Percentiles rank a stretch among this genome's conserved stretches.
These are phyloP conservation scores for Amblyraja radiata DNA, from an alignment of 2,797 vertebrate species.

Conservation along the genomic window DNA sequence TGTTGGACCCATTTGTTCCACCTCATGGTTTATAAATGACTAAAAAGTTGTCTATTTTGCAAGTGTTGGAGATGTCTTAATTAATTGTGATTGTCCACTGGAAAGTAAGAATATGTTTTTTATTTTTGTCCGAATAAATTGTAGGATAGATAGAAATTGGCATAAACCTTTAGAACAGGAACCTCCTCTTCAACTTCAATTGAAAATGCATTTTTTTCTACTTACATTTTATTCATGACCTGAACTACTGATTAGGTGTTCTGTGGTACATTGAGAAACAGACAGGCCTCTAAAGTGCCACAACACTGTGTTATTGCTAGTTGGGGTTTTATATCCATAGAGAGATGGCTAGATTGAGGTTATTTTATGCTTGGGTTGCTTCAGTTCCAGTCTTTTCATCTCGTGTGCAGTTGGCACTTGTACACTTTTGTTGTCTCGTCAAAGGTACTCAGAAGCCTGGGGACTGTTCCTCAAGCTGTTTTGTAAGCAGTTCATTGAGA, in stretches of 20 bases:
- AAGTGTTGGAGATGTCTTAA: not conserved
- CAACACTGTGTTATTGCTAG: constrained; percentile 54
- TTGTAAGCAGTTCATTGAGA: constrained; percentile 17
- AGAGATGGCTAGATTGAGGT: constrained; percentile 66
- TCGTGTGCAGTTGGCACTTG: constrained; percentile 10
- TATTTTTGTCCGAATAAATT: constrained; percentile 21
- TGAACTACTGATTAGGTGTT: constrained; percentile 50
- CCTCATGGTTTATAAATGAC: not conserved
- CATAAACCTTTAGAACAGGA: constrained; percentile 30
- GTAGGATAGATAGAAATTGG: constrained; percentile 9
- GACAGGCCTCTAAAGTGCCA: constrained; percentile 41
- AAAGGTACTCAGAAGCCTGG: not conserved
- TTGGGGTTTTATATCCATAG: constrained; percentile 57
- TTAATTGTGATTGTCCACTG: constrained; percentile 22
- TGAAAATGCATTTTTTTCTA: constrained; percentile 45
- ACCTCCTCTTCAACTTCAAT: constrained; percentile 49
- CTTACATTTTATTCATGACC: constrained; percentile 51
- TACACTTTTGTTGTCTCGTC: not conserved
- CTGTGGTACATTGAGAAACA: constrained; percentile 61
- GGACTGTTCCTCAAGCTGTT: not conserved
- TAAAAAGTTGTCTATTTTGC: not conserved
- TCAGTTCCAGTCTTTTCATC: constrained; percentile 60
- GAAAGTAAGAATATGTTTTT: not conserved
- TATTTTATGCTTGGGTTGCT: constrained; percentile 68
- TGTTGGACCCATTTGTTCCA: constrained; percentile 15